Evolutionary conservation across 1,140 invertebrate genomes (phyloP), one percentile per base, ranked within the genome.

Genomic region (Drosophila elegans): DNA sequence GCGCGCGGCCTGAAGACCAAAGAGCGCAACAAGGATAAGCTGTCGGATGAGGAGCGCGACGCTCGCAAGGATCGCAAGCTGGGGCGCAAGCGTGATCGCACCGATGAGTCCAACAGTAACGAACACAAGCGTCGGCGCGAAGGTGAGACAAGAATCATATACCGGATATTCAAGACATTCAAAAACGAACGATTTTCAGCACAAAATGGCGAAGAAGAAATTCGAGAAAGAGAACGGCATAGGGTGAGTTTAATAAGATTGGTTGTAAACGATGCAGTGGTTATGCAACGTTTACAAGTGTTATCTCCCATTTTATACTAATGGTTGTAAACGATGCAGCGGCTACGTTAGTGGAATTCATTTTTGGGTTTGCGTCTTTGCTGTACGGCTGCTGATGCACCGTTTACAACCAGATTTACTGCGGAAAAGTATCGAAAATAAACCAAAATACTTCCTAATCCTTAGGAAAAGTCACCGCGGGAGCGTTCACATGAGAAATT

Each of bases 71-170:
- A 97, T 91, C 94, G 96, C 85, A 96, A 96, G 93, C 92, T 96
- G 74, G 95, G 95, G 27, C 93, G 96, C 25, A 97, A 96, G 92
- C 94, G 96, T 92, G 96, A 96, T 89, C 94, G 96, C 78, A 89
- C 94, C 7, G 96, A 96, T 49, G 96, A 96, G 90, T 92, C 94
- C 0, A 80, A 94, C 13, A 81, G 93, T 25, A 90, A 94, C 27
- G 95, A 96, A 86, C 95, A 96, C 80, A 96, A 96, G 85, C 93
- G 96, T 55, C 94, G 96, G 54, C 95, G 96, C 79, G 96, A 96
- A 94, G 95, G 96, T 96, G 93, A 90, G 76, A 78, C 91, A 69
- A 67, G 69, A 52, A 46, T 71, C 61, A 11, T 61, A 16, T 54
- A 63, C 44, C n/a, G 41, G 52, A 13, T 48, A 46, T 46, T 56